These are phyloP conservation scores for Dendropsophus ebraccatus DNA, from an alignment of 2,113 vertebrate species.

Conservation along the genomic window DNA sequence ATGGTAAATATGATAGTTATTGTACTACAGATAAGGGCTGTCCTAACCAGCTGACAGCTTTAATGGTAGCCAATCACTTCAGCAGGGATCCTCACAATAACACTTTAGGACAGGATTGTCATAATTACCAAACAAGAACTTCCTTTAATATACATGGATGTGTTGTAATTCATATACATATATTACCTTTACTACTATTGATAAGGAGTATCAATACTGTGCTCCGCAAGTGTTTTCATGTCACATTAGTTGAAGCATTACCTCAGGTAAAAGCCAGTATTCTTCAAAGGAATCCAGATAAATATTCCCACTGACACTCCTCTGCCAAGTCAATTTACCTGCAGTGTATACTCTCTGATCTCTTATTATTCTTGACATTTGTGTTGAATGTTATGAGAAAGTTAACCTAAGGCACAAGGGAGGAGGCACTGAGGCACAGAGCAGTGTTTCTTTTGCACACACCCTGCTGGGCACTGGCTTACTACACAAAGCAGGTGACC, in stretches of 20 bases:
- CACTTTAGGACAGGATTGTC: too few relatives aligned
- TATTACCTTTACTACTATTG: neutral
- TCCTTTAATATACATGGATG: neutral
- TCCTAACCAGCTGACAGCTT: neutral
- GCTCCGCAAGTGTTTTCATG: neutral
- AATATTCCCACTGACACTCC: neutral
- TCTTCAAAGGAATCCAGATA: constrained; percentile 21
- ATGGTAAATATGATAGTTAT: too few relatives aligned
- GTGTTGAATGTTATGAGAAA: constrained; percentile 20
- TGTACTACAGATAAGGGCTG: neutral
- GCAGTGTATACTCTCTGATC: constrained; percentile 25
- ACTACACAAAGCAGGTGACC: neutral
- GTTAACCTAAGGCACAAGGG: constrained; percentile 47
- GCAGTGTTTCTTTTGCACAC: neutral
- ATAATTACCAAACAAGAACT: neutral
- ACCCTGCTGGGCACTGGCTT: neutral
- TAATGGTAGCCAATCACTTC: neutral
- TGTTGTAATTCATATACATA: neutral
- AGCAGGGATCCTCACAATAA: too few relatives aligned
- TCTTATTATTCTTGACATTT: constrained; percentile 31
- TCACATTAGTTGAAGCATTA: neutral
- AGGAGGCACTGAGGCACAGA: constrained; percentile 18
- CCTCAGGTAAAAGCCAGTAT: constrained; percentile 34
- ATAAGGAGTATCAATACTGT: neutral
- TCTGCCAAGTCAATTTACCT: constrained; percentile 26